Conservation (phyloP, 1,140 invertebrate species). For the Physella acuta region DNA sequence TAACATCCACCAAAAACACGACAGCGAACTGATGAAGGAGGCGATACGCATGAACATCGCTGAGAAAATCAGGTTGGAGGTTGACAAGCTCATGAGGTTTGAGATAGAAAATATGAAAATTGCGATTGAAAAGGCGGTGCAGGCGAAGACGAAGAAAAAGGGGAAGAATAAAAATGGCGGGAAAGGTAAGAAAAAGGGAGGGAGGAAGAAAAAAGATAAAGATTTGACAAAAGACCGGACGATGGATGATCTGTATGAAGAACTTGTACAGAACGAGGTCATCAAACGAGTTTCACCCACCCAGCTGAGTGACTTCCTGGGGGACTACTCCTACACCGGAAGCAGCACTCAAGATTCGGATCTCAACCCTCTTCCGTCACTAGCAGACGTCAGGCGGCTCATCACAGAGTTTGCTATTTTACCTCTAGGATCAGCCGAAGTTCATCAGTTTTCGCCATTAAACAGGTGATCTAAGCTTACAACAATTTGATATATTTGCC, state of each 20-base stretch:
- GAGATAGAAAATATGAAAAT: conserved; percentile 14
- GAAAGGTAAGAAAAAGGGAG: conserved; percentile 1
- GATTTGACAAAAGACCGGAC: conserved; percentile 14
- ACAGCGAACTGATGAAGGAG: conserved; percentile 10
- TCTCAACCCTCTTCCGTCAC: conserved; percentile 11
- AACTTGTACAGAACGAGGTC: conserved; percentile 10
- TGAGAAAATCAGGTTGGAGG: conserved; percentile 4
- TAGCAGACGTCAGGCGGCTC: conserved; percentile 1
- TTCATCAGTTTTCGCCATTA: background rate
- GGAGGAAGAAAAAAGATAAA: conserved; percentile 10
- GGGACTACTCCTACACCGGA: conserved; percentile 8
- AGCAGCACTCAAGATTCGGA: background rate
- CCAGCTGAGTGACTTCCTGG: conserved; percentile 2
- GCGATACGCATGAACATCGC: background rate
- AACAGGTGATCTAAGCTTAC: conserved; percentile 12
- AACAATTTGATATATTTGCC: too few relatives aligned
- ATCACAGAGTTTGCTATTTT: conserved; percentile 10
- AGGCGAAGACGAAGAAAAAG: background rate
- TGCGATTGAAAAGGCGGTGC: conserved; percentile 1
- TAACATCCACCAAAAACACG: conserved; percentile 6
- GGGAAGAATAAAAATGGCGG: background rate
- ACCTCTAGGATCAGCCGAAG: conserved; percentile 2
- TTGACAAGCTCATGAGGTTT: conserved; percentile 13
- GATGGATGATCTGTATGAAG: conserved; percentile 12
- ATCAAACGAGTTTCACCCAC: background rate